A percentile compares a stretch with the other conserved stretches of the same genome.
These are phyloP conservation scores for Timandra comae DNA, from an alignment of 2,888 invertebrate genomes.

Conservation along the genomic window DNA sequence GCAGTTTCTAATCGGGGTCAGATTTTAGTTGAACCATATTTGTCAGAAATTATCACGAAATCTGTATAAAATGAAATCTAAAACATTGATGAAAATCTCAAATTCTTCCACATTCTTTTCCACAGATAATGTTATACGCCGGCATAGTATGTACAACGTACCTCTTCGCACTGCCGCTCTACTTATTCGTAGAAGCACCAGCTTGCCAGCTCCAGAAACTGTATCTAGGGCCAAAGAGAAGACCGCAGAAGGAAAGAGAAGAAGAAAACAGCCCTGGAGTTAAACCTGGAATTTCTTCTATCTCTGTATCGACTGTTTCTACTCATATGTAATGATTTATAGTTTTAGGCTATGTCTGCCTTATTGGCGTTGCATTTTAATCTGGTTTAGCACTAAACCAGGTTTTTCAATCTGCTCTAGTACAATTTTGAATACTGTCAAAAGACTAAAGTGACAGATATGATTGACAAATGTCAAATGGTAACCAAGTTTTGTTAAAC, in stretches of 20 bases:
- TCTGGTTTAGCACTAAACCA: background rate
- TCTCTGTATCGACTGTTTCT: slow-evolving; percentile 63
- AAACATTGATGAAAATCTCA: too few species aligned
- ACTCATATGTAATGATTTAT: slow-evolving; percentile 58
- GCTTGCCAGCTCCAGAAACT: slow-evolving; percentile 61
- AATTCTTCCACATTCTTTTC: too few species aligned
- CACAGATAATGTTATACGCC: slow-evolving; percentile 63
- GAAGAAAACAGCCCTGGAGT: slow-evolving; percentile 41
- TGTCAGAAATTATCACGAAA: too few species aligned
- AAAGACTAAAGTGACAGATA: too few species aligned
- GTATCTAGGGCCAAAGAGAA: slow-evolving; percentile 50
- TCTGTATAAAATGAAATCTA: too few species aligned
- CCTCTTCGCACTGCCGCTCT: slow-evolving; percentile 50
- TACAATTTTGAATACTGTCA: too few species aligned
- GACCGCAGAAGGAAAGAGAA: slow-evolving; percentile 38
- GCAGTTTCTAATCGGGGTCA: too few species aligned
- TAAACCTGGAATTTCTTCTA: slow-evolving; percentile 56
- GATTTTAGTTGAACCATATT: too few species aligned
- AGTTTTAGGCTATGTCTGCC: slow-evolving; percentile 3
- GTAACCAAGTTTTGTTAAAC: too few species aligned
- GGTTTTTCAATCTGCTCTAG: too few species aligned
- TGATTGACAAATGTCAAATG: too few species aligned
- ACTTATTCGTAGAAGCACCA: slow-evolving; percentile 65
- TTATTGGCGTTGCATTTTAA: too few species aligned
- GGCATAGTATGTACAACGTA: slow-evolving; percentile 61